Conservation (phyloP, 1,140 invertebrate genomes). For the Cydia amplana region DNA sequence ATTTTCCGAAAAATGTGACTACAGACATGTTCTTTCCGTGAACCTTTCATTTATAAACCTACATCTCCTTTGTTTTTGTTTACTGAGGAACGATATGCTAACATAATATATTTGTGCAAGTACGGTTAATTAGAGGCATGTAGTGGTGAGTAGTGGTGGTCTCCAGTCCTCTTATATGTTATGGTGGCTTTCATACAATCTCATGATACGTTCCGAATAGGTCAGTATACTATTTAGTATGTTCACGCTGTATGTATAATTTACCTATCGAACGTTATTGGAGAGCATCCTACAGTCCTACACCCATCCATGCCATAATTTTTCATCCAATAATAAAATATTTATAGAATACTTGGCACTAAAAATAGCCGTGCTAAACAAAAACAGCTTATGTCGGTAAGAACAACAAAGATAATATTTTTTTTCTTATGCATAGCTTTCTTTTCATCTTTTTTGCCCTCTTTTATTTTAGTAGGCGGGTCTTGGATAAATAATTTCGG, state of each 20-base stretch:
- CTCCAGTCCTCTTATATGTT: neutral
- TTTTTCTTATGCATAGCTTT: neutral
- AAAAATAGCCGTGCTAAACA: neutral
- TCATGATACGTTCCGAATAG: neutral
- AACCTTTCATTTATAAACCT: too few relatives aligned
- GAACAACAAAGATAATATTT: neutral
- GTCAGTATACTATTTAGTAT: neutral
- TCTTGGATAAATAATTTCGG: slow-evolving; percentile 10
- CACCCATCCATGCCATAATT: neutral
- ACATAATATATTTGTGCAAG: too few relatives aligned
- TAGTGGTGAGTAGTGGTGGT: too few relatives aligned
- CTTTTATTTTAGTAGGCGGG: neutral
- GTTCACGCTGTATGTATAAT: neutral
- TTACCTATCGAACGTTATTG: neutral
- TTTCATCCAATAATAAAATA: slow-evolving; percentile 11
- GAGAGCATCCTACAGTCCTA: neutral
- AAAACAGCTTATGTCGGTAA: neutral
- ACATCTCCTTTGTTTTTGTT: too few relatives aligned
- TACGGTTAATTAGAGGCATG: too few relatives aligned
- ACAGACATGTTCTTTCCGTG: too few relatives aligned
- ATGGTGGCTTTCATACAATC: neutral
- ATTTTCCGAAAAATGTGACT: too few relatives aligned
- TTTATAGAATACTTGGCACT: slow-evolving; percentile 6
- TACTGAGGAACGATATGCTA: too few relatives aligned
- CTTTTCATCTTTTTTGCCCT: slow-evolving; percentile 1